Evolutionary conservation across 1,140 invertebrate genomes (phyloP).

Genomic region (Formica exsecta): DNA sequence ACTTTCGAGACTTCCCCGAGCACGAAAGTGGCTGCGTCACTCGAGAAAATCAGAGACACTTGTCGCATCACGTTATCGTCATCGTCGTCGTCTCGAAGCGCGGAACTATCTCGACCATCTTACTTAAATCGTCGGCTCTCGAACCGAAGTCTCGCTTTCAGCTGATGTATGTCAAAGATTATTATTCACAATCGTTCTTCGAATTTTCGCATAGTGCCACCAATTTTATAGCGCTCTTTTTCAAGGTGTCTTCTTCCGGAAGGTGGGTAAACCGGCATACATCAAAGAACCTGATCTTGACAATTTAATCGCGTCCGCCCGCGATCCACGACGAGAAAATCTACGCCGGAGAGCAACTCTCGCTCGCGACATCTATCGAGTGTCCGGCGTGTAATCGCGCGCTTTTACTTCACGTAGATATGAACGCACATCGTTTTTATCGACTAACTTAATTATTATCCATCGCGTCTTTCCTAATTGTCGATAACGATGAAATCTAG

Average conservation of each 20-base stretch:
- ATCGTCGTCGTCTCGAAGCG: not conserved
- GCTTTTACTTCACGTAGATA: not conserved
- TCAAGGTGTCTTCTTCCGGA: slow-evolving; percentile 89
- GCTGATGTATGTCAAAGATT: too few relatives aligned
- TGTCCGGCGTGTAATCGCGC: not conserved
- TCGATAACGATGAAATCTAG: too few relatives aligned
- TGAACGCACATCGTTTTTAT: not conserved
- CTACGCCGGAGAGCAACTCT: not conserved
- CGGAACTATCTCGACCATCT: not conserved
- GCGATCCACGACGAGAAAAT: not conserved
- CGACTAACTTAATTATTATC: not conserved
- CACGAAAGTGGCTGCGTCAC: slow-evolving; percentile 66
- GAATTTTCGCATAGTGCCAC: too few relatives aligned
- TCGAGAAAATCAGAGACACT: slow-evolving; percentile 64
- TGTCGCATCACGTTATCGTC: slow-evolving; percentile 7
- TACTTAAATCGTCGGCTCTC: not conserved
- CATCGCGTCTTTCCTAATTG: too few relatives aligned
- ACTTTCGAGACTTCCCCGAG: slow-evolving; percentile 53
- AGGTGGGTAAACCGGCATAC: slow-evolving; percentile 82
- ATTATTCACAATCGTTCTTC: too few relatives aligned
- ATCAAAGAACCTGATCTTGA: not conserved
- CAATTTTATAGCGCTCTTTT: slow-evolving; percentile 32
- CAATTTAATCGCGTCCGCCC: not conserved
- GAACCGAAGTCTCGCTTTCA: not conserved
- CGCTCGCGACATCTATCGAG: slow-evolving; percentile 37